phyloP scores from a whole-genome alignment of 1,140 invertebrate species.

The Drosophila neocordata region DNA sequence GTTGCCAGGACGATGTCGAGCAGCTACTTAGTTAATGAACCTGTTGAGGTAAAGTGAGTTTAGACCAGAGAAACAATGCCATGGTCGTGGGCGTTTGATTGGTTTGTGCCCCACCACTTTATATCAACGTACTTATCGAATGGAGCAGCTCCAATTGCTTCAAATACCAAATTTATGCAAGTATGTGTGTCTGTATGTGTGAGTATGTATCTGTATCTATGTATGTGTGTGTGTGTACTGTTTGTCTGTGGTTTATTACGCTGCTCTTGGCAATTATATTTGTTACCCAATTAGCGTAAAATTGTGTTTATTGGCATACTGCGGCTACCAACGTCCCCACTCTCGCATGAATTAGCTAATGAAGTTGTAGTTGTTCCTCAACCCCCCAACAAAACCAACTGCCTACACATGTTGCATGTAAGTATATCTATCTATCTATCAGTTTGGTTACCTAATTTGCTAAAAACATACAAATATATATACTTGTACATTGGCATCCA shows the following conservation, averaged over 20 bases:
- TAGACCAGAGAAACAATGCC: slow-evolving; percentile 38
- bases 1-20: slow-evolving; percentile 53
- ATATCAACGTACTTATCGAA: slow-evolving; percentile 43
- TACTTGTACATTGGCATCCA: slow-evolving; percentile 10
- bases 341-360: slow-evolving; percentile 72
- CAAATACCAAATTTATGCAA: slow-evolving; percentile 54
- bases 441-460: slow-evolving; percentile 75
- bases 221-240: slow-evolving; percentile 40
- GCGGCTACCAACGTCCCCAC: slow-evolving; percentile 31
- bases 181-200: slow-evolving; percentile 9
- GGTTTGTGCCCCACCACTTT: slow-evolving; percentile 11
- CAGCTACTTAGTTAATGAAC: slow-evolving; percentile 76
- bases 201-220: slow-evolving; percentile 5
- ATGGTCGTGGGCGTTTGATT: slow-evolving; percentile 45
- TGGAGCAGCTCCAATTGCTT: slow-evolving; percentile 32
- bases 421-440: slow-evolving; percentile 55
- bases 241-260: slow-evolving; percentile 77
- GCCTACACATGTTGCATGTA: slow-evolving; percentile 19
- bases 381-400: neutral
- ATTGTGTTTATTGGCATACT: slow-evolving; percentile 77
- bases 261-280: slow-evolving; percentile 81
- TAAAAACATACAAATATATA: slow-evolving; percentile 53
- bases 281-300: slow-evolving; percentile 81
- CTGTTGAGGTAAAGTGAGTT: slow-evolving; percentile 67
- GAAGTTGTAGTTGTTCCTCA: slow-evolving; percentile 67